Percentiles rank a stretch among this genome's conserved stretches.
Evolutionary conservation across 2,113 vertebrate species (phyloP).

Genomic region (Hymenochirus boettgeri): DNA sequence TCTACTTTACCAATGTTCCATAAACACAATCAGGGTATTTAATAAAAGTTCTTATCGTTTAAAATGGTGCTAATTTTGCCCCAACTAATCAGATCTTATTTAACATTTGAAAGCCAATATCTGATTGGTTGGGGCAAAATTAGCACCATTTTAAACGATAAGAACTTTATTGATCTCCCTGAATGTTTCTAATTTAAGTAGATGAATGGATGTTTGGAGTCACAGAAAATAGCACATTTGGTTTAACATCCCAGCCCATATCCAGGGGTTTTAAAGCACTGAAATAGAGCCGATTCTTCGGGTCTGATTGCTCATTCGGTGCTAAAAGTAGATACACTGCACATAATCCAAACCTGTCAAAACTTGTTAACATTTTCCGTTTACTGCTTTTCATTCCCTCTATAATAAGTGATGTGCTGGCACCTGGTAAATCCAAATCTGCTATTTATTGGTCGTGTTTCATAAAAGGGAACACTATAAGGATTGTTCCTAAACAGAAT

Average conservation of each 20-base stretch:
- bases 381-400: neutral
- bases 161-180: too few species aligned
- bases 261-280: neutral
- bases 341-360: neutral
- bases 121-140: too few species aligned
- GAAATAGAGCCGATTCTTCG: neutral
- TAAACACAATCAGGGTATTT: too few species aligned
- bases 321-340: neutral
- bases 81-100: too few species aligned
- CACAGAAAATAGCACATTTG: neutral
- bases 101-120: too few species aligned
- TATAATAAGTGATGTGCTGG: neutral
- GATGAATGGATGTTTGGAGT: neutral
- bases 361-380: neutral
- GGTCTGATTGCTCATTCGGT: neutral
- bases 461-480: neutral
- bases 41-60: too few species aligned
- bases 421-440: neutral
- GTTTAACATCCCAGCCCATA: neutral
- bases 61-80: too few species aligned
- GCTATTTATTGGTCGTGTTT: neutral
- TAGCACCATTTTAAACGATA: too few species aligned
- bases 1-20: too few species aligned
- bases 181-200: neutral
- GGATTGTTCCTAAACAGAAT: neutral